These are phyloP conservation scores for Brachyalestes nurse DNA, from an alignment of 2,797 vertebrate genomes.

Conservation along the genomic window DNA sequence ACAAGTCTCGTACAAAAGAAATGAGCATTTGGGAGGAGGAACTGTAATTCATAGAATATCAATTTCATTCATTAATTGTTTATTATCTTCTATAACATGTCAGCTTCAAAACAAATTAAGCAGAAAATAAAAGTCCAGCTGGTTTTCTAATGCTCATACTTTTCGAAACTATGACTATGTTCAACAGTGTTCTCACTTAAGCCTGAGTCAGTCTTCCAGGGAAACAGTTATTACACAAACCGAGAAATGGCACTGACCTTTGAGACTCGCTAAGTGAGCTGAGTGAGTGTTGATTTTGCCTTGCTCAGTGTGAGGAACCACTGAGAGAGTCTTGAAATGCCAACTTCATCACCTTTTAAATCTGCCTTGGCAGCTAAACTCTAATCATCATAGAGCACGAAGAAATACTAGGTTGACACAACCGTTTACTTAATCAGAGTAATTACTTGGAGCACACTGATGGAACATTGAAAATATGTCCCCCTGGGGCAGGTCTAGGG, in stretches of 20 bases:
- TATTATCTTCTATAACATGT: neutral
- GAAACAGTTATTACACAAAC: neutral
- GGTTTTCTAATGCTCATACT: constrained; percentile 43
- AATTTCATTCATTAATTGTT: neutral
- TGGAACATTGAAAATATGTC: neutral
- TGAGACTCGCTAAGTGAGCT: neutral
- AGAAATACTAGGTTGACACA: neutral
- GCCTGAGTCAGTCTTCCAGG: constrained; percentile 8
- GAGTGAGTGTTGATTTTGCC: neutral
- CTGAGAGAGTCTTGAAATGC: neutral
- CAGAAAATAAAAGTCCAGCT: constrained; percentile 60
- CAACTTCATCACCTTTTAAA: constrained; percentile 23
- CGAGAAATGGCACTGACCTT: neutral
- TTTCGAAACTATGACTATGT: neutral
- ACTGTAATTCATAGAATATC: neutral
- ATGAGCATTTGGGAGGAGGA: neutral
- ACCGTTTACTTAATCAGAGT: constrained; percentile 5
- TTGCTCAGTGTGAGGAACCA: neutral
- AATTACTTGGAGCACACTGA: neutral
- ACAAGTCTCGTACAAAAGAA: neutral
- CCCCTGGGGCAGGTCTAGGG: constrained; percentile 15
- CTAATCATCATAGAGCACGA: neutral
- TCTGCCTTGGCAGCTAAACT: constrained; percentile 4
- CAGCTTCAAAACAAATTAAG: constrained; percentile 54
- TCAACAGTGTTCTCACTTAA: constrained; percentile 1